Base-by-base conservation (phyloP, 2,113 vertebrate genomes). In the Mixornis gularis region DNA sequence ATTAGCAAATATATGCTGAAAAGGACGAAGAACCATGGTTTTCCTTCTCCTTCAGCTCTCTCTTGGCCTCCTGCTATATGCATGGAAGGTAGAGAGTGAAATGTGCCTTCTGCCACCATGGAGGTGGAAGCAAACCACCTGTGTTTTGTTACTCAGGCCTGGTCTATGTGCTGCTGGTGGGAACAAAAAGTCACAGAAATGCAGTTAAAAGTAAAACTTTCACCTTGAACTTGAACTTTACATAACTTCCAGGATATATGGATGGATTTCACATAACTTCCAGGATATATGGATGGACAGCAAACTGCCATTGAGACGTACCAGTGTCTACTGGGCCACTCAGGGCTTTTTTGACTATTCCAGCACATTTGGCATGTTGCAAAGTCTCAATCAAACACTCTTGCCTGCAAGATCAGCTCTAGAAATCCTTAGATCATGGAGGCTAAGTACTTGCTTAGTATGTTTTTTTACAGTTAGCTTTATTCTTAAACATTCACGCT, bases 261-360 rank as follows among this genome's bases (percentile, higher is more conserved):
- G 94, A 92, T 52, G 78, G 80, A 69, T 51, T 81, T 89, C 60
- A 60, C 22, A 52, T 79, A 85, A 76, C 79, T 77, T 80, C 66
- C 32, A 40, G 76, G 53, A 38, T 74, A 41, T 87, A 96, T 60
- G 93, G 94, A 92, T 52, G 29, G 64, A 36, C 59, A 51, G 63
- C 64, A 87, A 93, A 72, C 48, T 81, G 71, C 93, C 87, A 91
- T 92, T 94, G 91, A 79, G 58, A 77, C 78, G 16, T 80, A 27
- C 40, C 2, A 3, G 34, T 65, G 40, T 74, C 85, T 72, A 49
- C 79, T 41, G 26, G 32, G 20, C 89, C 62, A 81, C 63, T 72
- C 29, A 24, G 41, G 34, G 46, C 52, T 83, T 64, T 64, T 92
- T 79, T 69, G 69, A 64, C 52, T 56, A 10, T 68, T 87, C 36